Evolutionary conservation across 2,888 invertebrate species (phyloP), one percentile per base, ranked within the genome.

Genomic region (Plebejus argus): DNA sequence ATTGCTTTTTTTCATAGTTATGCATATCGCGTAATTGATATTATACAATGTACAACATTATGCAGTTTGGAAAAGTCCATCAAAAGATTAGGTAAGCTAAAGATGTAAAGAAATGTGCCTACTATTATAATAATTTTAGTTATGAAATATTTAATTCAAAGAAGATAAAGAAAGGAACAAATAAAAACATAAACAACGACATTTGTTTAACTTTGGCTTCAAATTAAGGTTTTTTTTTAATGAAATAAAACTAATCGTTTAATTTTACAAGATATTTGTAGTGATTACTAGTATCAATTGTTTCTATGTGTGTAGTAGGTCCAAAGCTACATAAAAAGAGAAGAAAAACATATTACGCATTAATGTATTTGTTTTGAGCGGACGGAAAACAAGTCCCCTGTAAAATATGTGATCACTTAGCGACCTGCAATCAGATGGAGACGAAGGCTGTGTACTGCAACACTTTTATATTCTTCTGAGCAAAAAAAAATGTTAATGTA

Each of bases 361-460:
- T 81, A 82, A 80, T 78, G 81, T 83, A 84, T 85, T 85, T 83
- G 81, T 83, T 82, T 81, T 81, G 81, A 80, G 76, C 82, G 81
- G 83, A 84, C 86, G 88, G 89, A 91, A 90, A 91, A 91, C 86
- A 87, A 86, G 85, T 85, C 87, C 81, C 85, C 81, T 83, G 87
- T 93, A 90, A 93, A 90, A 93, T 93, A 93, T 93, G 92, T 89
- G 92, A 93, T 90, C 93, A 93, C 93, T 93, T 93, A 93, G 91
- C 92, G 86, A 88, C 90, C 90, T 91, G 90, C 91, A 92, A 93
- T 93, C 93, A 92, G 91, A 28, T 33, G 28, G 66, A 33, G 28
- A 91, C 90, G 84, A 88, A 85, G 86, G 86, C 85, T 84, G 82
- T 84, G 85, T 86, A 87, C 53, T 53, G 53, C 53, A 53, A 18